Base-by-base conservation (phyloP, 1,140 invertebrate genomes). In the Penaeus indicus region DNA sequence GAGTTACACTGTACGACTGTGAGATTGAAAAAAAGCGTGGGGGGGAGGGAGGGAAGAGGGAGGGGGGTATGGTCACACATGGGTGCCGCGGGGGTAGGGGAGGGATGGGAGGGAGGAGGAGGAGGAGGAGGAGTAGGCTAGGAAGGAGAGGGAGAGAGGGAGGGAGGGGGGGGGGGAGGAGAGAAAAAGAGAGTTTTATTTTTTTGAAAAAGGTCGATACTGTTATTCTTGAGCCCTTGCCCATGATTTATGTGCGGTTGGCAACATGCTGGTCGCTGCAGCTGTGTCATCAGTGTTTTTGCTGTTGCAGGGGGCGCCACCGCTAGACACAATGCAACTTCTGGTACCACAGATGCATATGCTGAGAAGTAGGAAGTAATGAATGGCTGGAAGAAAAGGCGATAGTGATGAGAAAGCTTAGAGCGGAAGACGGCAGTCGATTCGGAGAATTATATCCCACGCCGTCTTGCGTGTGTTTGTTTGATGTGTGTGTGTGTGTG, bases 111-210 rank as follows among this genome's bases (percentile, higher is more conserved):
- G 61, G 32, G 32, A 32, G 32, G 32, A 78, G 60, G 77, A 78
- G 32, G 60, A 54, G 60, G 27, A 38, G 32, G 3, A 13, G n/a
- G 69, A 75, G 11, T 3, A 38, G 38, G 69, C 32, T 32, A 32
- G 13, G 69, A 75, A 32, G 67, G 82, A 84, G 62, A 84, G 82
- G 78, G 47, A 78, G 84, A 85, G 32, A 2, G 2, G 60, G 77
- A 18, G 16, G 60, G 25, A 38, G 27, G 60, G 32, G 32, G 2
- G 60, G 77, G 25, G 16, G 60, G 25, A 38, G 27, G 60, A 32
- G 32, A 32, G 25, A 18, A 75, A 16, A 27, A n/a, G 69, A 27
- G n/a, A 32, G 69, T 38, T 75, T 25, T 32, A 75, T 32, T 75
- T 75, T 69, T 69, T 27, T 27, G 67, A 21, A 69, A 69, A 69